These are phyloP conservation scores for Nephrotoma flavescens DNA, from an alignment of 2,888 invertebrate species.

Conservation along the genomic window DNA sequence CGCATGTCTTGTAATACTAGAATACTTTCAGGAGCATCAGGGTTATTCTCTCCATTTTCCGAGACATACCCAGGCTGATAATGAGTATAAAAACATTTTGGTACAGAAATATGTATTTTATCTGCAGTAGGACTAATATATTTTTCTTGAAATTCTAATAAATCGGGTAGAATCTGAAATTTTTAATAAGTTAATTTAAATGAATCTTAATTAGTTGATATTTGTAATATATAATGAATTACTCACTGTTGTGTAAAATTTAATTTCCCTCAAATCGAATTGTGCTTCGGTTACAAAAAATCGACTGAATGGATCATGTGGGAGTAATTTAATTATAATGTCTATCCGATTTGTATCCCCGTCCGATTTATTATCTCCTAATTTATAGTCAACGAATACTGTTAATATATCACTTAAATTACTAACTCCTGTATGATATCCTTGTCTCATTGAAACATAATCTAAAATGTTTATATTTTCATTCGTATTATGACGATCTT, in stretches of 20 bases:
- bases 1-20: slow-evolving; percentile 63
- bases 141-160: slow-evolving; percentile 43
- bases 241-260: slow-evolving; percentile 61
- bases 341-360: slow-evolving; percentile 23
- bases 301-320: slow-evolving; percentile 63
- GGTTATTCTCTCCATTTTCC: slow-evolving; percentile 24
- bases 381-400: slow-evolving; percentile 52
- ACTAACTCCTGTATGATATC: slow-evolving; percentile 51
- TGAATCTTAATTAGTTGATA: not conserved
- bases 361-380: slow-evolving; percentile 17
- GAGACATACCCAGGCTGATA: slow-evolving; percentile 34
- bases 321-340: slow-evolving; percentile 61
- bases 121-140: slow-evolving; percentile 26
- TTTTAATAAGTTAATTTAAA: slow-evolving; percentile 7
- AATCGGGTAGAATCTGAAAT: slow-evolving; percentile 50
- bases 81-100: slow-evolving; percentile 52
- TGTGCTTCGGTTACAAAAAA: slow-evolving; percentile 70
- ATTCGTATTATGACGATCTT: slow-evolving; percentile 16
- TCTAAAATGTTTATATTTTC: slow-evolving; percentile 21
- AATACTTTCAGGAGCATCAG: slow-evolving; percentile 45
- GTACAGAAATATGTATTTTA: slow-evolving; percentile 46
- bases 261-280: slow-evolving; percentile 66
- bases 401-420: slow-evolving; percentile 63
- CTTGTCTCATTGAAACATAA: slow-evolving; percentile 37
- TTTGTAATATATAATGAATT: not conserved